Evolutionary conservation across 2,797 vertebrate genomes (phyloP).

Genomic region (Siniperca scherzeri): DNA sequence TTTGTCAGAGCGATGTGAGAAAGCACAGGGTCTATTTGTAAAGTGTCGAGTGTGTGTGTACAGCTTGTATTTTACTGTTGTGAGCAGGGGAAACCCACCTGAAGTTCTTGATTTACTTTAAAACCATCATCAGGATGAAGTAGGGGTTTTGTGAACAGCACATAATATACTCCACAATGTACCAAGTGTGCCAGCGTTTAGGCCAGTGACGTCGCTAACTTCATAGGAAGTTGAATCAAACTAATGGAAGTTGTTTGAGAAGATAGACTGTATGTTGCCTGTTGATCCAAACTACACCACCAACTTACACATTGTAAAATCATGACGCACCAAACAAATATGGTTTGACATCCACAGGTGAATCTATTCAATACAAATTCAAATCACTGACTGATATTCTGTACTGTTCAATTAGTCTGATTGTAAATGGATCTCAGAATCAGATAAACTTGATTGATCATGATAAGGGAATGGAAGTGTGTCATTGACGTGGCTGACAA

Average conservation of each 20-base stretch:
- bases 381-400: too few species aligned
- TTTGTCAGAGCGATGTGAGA: slow-evolving; percentile 39
- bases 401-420: too few species aligned
- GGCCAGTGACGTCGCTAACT: background rate
- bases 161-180: too few species aligned
- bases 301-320: background rate
- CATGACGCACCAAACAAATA: background rate
- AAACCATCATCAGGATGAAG: too few species aligned
- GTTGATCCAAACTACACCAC: background rate
- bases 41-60: slow-evolving; percentile 27
- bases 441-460: too few species aligned
- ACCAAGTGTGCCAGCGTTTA: background rate
- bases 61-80: slow-evolving; percentile 7
- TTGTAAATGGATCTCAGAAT: too few species aligned
- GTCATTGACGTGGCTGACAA: too few species aligned
- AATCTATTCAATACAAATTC: too few species aligned
- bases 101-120: background rate
- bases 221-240: background rate
- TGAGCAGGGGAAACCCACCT: background rate
- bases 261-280: background rate
- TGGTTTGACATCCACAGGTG: too few species aligned
- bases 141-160: too few species aligned
- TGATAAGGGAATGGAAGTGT: too few species aligned
- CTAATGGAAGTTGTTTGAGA: background rate
- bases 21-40: slow-evolving; percentile 24